Evolutionary conservation across 1,140 invertebrate species (phyloP).

Genomic region (Zaprionus inermis): DNA sequence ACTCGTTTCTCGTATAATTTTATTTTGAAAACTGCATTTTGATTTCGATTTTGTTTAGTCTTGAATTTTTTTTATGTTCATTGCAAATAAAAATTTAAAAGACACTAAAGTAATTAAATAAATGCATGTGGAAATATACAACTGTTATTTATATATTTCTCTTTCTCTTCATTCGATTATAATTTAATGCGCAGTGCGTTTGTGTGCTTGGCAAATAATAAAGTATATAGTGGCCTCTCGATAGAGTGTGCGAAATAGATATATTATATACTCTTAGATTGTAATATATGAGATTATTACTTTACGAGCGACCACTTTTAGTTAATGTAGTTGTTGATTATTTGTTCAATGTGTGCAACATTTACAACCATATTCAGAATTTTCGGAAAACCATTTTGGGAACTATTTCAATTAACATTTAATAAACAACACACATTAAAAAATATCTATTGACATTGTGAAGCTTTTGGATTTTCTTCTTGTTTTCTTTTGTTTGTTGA

Average conservation of each 20-base stretch:
- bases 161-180: neutral
- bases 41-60: slow-evolving; percentile 29
- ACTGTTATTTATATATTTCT: slow-evolving; percentile 4
- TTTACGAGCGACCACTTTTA: neutral
- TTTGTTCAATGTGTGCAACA: slow-evolving; percentile 28
- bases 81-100: slow-evolving; percentile 43
- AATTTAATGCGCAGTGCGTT: neutral
- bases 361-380: slow-evolving; percentile 59
- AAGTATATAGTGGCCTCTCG: neutral
- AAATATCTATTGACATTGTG: slow-evolving; percentile 30
- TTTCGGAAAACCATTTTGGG: slow-evolving; percentile 23
- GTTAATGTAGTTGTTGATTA: neutral
- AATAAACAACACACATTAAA: slow-evolving; percentile 36
- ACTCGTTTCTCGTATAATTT: slow-evolving; percentile 26
- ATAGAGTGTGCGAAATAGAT: neutral
- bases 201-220: slow-evolving; percentile 18
- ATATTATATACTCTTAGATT: neutral
- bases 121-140: slow-evolving; percentile 54
- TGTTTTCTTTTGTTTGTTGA: neutral
- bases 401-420: slow-evolving; percentile 3
- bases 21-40: slow-evolving; percentile 39
- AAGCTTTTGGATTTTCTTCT: slow-evolving; percentile 7
- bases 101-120: slow-evolving; percentile 53
- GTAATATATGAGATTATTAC: neutral
- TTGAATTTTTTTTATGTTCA: slow-evolving; percentile 12